Evolutionary conservation across 2,888 invertebrate genomes (phyloP).

Genomic region (Phyllotreta cruciferae): DNA sequence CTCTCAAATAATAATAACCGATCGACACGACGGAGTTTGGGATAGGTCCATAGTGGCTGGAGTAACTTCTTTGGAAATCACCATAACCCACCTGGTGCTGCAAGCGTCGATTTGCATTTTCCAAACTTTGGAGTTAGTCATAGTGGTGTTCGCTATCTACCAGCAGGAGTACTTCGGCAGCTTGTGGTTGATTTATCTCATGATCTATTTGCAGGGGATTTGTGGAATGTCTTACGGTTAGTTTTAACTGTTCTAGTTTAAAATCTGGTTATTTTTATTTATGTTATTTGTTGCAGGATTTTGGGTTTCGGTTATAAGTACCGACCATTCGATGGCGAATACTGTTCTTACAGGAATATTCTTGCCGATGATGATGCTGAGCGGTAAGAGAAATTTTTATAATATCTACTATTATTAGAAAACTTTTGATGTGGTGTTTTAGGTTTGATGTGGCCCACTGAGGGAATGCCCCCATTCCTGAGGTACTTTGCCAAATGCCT

Average conservation of each 20-base stretch:
- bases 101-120: conserved; percentile 70
- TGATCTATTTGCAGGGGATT: conserved; percentile 77
- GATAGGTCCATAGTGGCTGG: conserved; percentile 88
- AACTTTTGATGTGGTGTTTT: conserved; percentile 33
- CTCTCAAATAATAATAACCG: conserved; percentile 80
- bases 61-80: conserved; percentile 80
- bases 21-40: conserved; percentile 81
- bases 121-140: conserved; percentile 70
- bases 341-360: conserved; percentile 88
- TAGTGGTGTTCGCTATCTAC: conserved; percentile 68
- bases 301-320: conserved; percentile 80
- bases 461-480: conserved; percentile 67
- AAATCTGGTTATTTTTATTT: neutral
- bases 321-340: conserved; percentile 81
- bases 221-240: conserved; percentile 85
- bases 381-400: conserved; percentile 35
- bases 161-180: conserved; percentile 70
- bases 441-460: conserved; percentile 75
- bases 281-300: conserved; percentile 65
- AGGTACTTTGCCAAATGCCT: conserved; percentile 52
- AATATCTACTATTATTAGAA: neutral
- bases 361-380: conserved; percentile 76
- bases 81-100: conserved; percentile 79
- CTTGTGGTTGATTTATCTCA: conserved; percentile 65
- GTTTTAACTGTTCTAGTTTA: neutral